Base-by-base conservation (phyloP, 2,888 invertebrate genomes). In the Mycalesis mineus region DNA sequence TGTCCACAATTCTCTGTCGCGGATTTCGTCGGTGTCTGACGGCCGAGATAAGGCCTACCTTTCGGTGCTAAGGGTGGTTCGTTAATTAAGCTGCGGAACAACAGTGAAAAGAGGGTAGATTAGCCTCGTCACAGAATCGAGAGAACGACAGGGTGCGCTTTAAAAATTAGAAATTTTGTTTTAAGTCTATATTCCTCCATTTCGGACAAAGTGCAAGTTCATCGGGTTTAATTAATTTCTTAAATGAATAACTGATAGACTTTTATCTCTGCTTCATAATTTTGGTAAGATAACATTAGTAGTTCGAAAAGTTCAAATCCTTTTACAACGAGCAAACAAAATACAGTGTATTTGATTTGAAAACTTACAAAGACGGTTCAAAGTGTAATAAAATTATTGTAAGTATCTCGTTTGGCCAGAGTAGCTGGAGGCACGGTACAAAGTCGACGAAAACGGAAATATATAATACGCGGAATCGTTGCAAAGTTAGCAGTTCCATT, bases 61-160 rank as follows among this genome's bases (percentile, higher is more conserved):
- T 65, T 65, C 54, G 65, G 61, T 64, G 59, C 64, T 66, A 62
- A 60, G 68, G 65, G 62, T 62, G 64, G 62, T 63, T 62, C 65
- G 63, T 66, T 67, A 68, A 67, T 68, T 68, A 69, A 68, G 64
- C 66, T 61, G 64, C 62, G 62, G 58, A 61, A 61, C 61, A 63
- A 58, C 65, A 64, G 60, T 64, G 60, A 66, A 65, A 66, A 62
- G 64, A 63, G 66, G 63, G 64, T 59, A 64, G 65, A 65, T 66
- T 66, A 68, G 64, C 54, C 62, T 62, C 61, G 60, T 66, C 60
- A 58, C 59, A 63, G 58, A 62, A 65, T 61, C 63, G 57, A 65
- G 63, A 57, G 48, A 51, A 42, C 49, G 47, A 59, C 59, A 54
- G 42, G 45, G 40, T 44, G 47, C 49, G 40, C 57, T 53, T 42